These are phyloP conservation scores for Diplodus sargus DNA, from an alignment of 2,797 vertebrate species.

Conservation along the genomic window DNA sequence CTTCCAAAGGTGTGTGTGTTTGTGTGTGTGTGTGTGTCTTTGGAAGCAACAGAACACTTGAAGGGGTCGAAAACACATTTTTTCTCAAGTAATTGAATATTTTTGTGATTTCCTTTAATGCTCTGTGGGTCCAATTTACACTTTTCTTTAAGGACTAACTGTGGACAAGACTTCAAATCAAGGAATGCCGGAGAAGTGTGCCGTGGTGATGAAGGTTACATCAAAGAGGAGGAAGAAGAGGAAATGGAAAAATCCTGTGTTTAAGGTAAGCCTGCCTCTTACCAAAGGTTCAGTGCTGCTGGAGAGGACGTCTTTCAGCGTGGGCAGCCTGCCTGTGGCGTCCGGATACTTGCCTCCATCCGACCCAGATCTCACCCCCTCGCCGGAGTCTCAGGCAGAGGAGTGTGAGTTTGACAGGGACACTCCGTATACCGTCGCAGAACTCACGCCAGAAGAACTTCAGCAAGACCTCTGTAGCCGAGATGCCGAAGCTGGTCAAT, in stretches of 20 bases:
- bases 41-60: slow-evolving; percentile 4
- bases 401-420: slow-evolving; percentile 15
- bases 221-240: slow-evolving; percentile 21
- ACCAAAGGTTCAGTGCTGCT: slow-evolving; percentile 69
- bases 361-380: background rate
- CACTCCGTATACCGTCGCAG: background rate
- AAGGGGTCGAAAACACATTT: background rate
- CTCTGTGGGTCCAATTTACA: background rate
- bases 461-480: slow-evolving; percentile 2
- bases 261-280: slow-evolving; percentile 79
- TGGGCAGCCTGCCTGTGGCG: slow-evolving; percentile 1
- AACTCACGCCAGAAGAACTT: slow-evolving; percentile 12
- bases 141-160: slow-evolving; percentile 44
- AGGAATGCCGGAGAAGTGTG: background rate
- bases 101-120: slow-evolving; percentile 3
- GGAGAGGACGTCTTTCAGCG: slow-evolving; percentile 72
- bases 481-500: background rate
- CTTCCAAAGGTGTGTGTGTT: slow-evolving; percentile 55
- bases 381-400: background rate
- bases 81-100: background rate
- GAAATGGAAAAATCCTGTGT: slow-evolving; percentile 60
- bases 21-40: background rate
- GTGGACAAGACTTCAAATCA: slow-evolving; percentile 4
- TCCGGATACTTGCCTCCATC: background rate
- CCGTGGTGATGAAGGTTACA: background rate